Evolutionary conservation across 1,140 invertebrate genomes (phyloP).

Genomic region (Anoplophora glabripennis): DNA sequence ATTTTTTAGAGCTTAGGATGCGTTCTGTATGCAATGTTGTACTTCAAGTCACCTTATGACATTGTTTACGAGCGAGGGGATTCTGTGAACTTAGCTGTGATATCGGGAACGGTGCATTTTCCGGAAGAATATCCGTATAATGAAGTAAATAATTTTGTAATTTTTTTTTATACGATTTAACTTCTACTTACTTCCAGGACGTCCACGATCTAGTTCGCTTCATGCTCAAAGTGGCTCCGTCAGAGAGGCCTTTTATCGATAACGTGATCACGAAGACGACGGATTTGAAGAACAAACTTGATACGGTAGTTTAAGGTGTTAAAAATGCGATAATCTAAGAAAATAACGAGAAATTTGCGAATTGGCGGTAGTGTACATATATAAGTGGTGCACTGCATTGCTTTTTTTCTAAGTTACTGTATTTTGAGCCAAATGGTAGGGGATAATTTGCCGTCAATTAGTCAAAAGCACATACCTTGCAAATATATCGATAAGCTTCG

Average conservation of each 20-base stretch:
- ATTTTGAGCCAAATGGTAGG: too few relatives aligned
- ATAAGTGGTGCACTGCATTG: too few relatives aligned
- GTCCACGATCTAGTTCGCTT: conserved; percentile 68
- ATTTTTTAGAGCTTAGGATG: conserved; percentile 78
- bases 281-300: conserved; percentile 31
- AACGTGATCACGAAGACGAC: conserved; percentile 62
- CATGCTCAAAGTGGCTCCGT: conserved; percentile 72
- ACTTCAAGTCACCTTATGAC: conserved; percentile 84
- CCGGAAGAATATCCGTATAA: conserved; percentile 67
- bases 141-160: conserved; percentile 52
- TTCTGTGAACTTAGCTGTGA: conserved; percentile 80
- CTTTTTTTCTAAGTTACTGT: too few relatives aligned
- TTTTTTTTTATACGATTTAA: not conserved
- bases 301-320: conserved; percentile 35
- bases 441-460: too few relatives aligned
- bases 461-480: too few relatives aligned
- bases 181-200: conserved; percentile 52
- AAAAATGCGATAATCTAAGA: too few relatives aligned
- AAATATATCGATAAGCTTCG: too few relatives aligned
- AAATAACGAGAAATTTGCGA: too few relatives aligned
- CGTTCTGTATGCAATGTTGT: conserved; percentile 80
- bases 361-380: too few relatives aligned
- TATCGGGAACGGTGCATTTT: conserved; percentile 73
- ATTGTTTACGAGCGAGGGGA: conserved; percentile 81
- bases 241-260: conserved; percentile 73